phyloP scores from a whole-genome alignment of 2,888 invertebrate species.

The Thymelicus acteon region DNA sequence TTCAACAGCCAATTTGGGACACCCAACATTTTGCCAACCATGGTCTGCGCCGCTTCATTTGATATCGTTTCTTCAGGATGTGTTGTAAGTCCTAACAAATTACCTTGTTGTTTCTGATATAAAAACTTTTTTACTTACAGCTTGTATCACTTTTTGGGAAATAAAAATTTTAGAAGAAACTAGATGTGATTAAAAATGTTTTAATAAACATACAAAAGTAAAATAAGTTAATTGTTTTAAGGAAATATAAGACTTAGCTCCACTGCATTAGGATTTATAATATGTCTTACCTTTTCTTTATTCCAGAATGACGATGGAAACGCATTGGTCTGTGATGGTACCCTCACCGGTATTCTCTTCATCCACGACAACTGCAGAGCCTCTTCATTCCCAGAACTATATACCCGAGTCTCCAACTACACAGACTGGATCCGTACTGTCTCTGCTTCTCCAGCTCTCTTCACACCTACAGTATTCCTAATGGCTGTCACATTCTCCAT shows the following conservation, averaged over 20 bases:
- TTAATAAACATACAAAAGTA: too few relatives aligned
- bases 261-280: too few relatives aligned
- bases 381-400: constrained; percentile 57
- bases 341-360: constrained; percentile 58
- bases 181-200: too few relatives aligned
- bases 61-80: constrained; percentile 58
- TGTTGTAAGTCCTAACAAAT: constrained; percentile 51
- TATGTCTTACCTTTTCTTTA: too few relatives aligned
- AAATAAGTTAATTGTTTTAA: too few relatives aligned
- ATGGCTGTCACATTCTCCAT: constrained; percentile 49
- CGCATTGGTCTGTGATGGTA: constrained; percentile 55
- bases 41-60: constrained; percentile 62
- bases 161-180: too few relatives aligned
- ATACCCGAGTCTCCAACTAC: constrained; percentile 61
- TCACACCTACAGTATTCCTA: constrained; percentile 50
- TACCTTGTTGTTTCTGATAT: too few relatives aligned
- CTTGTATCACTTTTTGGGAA: too few relatives aligned
- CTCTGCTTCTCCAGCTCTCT: constrained; percentile 52
- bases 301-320: constrained; percentile 61
- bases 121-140: too few relatives aligned
- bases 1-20: constrained; percentile 43
- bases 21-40: constrained; percentile 54
- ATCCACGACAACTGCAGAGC: constrained; percentile 48
- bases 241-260: too few relatives aligned
- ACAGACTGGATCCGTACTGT: constrained; percentile 56